These are phyloP conservation scores for pig (Sus scrofa) DNA, from an alignment of 2,113 vertebrate genomes.

Conservation along the genomic window DNA sequence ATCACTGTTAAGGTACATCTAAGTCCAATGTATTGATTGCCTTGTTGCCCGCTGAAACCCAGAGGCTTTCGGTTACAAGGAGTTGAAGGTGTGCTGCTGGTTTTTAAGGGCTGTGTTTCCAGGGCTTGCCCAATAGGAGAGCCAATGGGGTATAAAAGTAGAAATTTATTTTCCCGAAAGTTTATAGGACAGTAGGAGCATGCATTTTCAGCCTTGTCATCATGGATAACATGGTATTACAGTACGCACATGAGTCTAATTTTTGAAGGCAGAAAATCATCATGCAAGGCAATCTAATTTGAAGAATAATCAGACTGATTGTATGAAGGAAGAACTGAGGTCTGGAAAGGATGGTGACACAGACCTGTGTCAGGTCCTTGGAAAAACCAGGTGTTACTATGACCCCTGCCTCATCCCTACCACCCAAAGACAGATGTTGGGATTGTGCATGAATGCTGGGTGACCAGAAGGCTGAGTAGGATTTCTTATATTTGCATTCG, in stretches of 20 bases:
- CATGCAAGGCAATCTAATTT: neutral
- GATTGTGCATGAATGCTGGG: neutral
- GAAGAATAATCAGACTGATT: neutral
- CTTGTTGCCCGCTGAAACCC: neutral
- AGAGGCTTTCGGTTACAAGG: neutral
- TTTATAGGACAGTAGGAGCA: neutral
- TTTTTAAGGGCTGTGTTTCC: neutral
- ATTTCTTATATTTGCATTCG: conserved; percentile 50
- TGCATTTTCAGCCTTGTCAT: neutral
- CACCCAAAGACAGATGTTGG: neutral
- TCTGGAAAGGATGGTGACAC: neutral
- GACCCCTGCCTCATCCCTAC: neutral
- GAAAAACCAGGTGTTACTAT: neutral
- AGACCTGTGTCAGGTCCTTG: neutral
- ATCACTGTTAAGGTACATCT: conserved; percentile 60
- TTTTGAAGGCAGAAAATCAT: conserved; percentile 37
- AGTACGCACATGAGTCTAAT: neutral
- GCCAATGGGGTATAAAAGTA: neutral
- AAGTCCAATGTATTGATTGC: conserved; percentile 51
- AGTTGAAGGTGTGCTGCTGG: neutral
- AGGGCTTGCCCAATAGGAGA: neutral
- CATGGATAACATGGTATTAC: neutral
- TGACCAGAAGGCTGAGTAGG: neutral
- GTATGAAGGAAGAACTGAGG: neutral
- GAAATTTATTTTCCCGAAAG: conserved; percentile 35